phyloP scores from a whole-genome alignment of 2,113 vertebrate genomes.

The Hippocampus zosterae region DNA sequence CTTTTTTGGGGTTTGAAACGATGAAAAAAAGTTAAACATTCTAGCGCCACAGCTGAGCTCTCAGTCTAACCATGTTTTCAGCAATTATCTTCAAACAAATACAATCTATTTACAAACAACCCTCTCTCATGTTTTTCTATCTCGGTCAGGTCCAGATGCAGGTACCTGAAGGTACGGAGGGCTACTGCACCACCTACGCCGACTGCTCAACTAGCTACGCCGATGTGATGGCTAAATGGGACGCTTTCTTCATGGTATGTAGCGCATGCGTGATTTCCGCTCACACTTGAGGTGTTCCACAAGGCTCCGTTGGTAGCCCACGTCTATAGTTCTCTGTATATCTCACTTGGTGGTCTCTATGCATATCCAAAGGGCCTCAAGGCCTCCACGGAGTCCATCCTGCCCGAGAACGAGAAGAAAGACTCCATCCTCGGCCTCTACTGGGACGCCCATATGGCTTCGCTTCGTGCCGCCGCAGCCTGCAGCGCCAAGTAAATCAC shows the following conservation, averaged over 20 bases:
- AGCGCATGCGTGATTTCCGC: too few species aligned
- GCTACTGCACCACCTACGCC: constrained; percentile 54
- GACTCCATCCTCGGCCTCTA: constrained; percentile 55
- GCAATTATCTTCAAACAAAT: too few species aligned
- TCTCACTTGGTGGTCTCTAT: constrained; percentile 1
- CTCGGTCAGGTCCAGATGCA: constrained; percentile 51
- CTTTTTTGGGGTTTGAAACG: too few species aligned
- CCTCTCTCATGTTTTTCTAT: neutral
- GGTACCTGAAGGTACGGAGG: constrained; percentile 36
- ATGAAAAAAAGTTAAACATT: too few species aligned
- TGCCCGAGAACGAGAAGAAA: constrained; percentile 56
- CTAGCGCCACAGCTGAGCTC: too few species aligned
- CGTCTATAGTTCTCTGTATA: neutral
- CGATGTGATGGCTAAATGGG: constrained; percentile 63
- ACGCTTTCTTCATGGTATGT: constrained; percentile 44
- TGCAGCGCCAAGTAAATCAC: constrained; percentile 51
- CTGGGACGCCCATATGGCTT: constrained; percentile 52
- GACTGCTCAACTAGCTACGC: constrained; percentile 47
- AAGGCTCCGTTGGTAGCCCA: too few species aligned
- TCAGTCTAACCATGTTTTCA: too few species aligned
- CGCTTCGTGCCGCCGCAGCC: constrained; percentile 29
- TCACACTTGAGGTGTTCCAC: too few species aligned
- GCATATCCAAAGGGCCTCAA: constrained; percentile 55
- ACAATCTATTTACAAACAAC: too few species aligned
- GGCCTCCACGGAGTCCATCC: constrained; percentile 9